Percentiles rank a stretch among this genome's conserved stretches.
These are phyloP conservation scores for Teleogryllus occipitalis DNA, from an alignment of 1,140 invertebrate species.

Conservation along the genomic window DNA sequence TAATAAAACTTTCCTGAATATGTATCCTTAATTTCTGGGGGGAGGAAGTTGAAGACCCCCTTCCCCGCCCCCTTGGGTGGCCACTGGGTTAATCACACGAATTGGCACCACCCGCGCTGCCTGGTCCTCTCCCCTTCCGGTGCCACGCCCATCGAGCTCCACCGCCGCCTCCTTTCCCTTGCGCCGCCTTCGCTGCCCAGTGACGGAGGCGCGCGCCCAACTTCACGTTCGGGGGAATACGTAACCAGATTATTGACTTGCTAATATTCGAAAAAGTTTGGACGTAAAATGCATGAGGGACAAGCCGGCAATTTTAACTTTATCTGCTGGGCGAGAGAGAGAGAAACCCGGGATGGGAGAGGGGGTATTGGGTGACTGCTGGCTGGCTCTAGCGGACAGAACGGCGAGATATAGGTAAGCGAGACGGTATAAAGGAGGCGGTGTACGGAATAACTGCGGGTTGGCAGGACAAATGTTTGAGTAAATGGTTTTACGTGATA, in stretches of 20 bases:
- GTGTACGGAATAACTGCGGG: not conserved
- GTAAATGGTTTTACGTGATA: too few relatives aligned
- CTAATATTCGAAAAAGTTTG: constrained; percentile 5
- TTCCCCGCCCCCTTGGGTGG: too few relatives aligned
- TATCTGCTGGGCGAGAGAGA: not conserved
- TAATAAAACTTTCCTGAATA: too few relatives aligned
- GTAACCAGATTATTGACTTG: constrained; percentile 4
- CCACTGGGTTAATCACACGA: too few relatives aligned
- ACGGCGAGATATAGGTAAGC: not conserved
- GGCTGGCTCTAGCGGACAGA: not conserved
- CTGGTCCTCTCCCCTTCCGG: too few relatives aligned
- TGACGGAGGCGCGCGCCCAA: not conserved
- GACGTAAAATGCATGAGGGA: not conserved
- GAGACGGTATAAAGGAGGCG: not conserved
- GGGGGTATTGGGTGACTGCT: not conserved
- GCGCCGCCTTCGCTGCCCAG: too few relatives aligned
- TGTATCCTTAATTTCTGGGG: too few relatives aligned
- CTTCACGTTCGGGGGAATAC: not conserved
- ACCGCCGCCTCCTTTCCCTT: too few relatives aligned
- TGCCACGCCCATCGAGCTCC: too few relatives aligned
- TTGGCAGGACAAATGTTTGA: not conserved
- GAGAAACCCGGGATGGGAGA: not conserved
- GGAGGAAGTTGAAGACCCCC: too few relatives aligned
- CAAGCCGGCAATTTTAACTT: constrained; percentile 4
- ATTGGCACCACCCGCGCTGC: too few relatives aligned